Conservation (phyloP, 2,797 vertebrate species). For the Macropus fuliginosus region DNA sequence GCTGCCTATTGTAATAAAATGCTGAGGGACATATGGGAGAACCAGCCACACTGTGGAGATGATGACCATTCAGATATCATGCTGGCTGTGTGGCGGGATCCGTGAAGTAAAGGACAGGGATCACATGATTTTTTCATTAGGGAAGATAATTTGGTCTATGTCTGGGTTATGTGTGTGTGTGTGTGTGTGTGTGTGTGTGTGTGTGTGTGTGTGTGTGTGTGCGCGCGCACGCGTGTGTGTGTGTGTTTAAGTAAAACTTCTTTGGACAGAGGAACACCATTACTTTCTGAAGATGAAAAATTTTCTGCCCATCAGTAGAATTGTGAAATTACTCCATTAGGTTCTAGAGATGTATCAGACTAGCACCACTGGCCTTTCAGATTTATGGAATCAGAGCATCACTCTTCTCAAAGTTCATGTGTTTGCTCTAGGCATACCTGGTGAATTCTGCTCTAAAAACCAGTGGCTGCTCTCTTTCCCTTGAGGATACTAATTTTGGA, state of each 20-base stretch:
- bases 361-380: not conserved
- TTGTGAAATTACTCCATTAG: conserved; percentile 6
- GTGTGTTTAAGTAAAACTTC: not conserved
- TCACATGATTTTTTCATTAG: not conserved
- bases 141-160: not conserved
- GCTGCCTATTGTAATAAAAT: conserved; percentile 6
- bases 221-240: no score
- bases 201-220: not conserved
- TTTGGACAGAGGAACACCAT: not conserved
- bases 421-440: not conserved
- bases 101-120: accelerated
- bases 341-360: not conserved
- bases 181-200: not conserved
- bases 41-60: accelerated
- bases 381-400: not conserved
- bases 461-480: not conserved
- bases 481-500: not conserved
- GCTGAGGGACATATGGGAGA: not conserved
- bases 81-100: accelerated
- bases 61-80: not conserved
- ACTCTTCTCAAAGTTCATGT: not conserved
- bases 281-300: conserved; percentile 30
- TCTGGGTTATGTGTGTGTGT: not conserved
- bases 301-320: conserved; percentile 11
- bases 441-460: not conserved